These are phyloP conservation scores for Yasuhikotakia modesta DNA, from an alignment of 2,797 vertebrate genomes.

Conservation along the genomic window DNA sequence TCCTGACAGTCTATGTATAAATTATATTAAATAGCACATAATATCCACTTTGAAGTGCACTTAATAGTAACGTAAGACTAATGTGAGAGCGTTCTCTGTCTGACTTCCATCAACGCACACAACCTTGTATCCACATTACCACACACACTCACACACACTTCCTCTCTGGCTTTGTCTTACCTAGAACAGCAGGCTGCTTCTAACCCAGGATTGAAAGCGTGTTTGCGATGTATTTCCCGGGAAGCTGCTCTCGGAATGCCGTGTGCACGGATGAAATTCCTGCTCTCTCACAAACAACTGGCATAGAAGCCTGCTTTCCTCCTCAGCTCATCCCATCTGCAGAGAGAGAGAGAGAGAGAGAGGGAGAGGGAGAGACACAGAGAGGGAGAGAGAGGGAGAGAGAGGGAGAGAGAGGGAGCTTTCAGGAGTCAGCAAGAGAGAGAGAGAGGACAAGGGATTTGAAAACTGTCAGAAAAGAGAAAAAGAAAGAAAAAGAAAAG, in stretches of 20 bases:
- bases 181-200: conserved; percentile 56
- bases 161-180: conserved; percentile 52
- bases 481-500: conserved; percentile 9
- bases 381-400: conserved; percentile 19
- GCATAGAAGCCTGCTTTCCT: conserved; percentile 55
- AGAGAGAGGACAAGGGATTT: neutral
- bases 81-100: conserved; percentile 16
- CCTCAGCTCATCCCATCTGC: conserved; percentile 69
- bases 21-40: conserved; percentile 19
- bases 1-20: neutral
- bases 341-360: conserved; percentile 56
- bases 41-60: conserved; percentile 17
- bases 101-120: conserved; percentile 16
- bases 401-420: conserved; percentile 24
- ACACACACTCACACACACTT: conserved; percentile 17
- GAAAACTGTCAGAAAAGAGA: conserved; percentile 35
- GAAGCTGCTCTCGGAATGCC: conserved; percentile 54
- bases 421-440: conserved; percentile 38
- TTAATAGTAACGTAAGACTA: conserved; percentile 17
- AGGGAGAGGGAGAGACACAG: conserved; percentile 51
- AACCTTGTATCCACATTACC: neutral
- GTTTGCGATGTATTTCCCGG: conserved; percentile 58
- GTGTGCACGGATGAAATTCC: conserved; percentile 53
- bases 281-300: conserved; percentile 63
- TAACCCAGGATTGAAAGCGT: conserved; percentile 40